A percentile compares a stretch with the other conserved stretches of the same genome.
phyloP scores from a whole-genome alignment of 2,113 vertebrate species.

The Larimichthys crocea region DNA sequence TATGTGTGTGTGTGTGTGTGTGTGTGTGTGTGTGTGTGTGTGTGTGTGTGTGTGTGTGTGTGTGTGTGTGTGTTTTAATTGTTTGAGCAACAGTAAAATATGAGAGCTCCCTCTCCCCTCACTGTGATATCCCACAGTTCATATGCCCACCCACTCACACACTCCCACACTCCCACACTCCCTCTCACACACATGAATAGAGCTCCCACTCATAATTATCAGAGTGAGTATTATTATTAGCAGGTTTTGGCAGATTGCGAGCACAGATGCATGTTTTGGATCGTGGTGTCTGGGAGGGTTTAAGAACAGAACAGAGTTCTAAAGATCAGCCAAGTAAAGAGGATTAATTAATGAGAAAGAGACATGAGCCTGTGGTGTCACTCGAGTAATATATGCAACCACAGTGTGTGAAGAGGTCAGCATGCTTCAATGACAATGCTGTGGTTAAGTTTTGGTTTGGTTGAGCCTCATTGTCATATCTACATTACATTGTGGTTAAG shows the following conservation, averaged over 20 bases:
- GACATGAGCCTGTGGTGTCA: background rate
- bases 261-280: conserved; percentile 22
- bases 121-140: conserved; percentile 1
- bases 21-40: background rate
- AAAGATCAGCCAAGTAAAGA: background rate
- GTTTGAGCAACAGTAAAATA: conserved; percentile 16
- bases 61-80: background rate
- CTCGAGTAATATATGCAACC: background rate
- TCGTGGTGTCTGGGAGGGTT: background rate
- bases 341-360: background rate
- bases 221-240: background rate
- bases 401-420: background rate
- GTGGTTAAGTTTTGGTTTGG: too few relatives aligned
- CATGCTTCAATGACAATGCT: too few relatives aligned
- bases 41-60: conserved; percentile 14
- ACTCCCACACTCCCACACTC: conserved; percentile 9
- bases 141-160: conserved; percentile 14
- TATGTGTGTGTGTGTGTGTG: conserved; percentile 17
- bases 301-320: conserved; percentile 14
- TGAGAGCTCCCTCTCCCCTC: background rate
- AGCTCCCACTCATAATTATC: conserved; percentile 16
- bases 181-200: background rate
- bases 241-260: conserved; percentile 20
- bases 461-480: too few relatives aligned
- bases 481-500: too few relatives aligned